phyloP scores from a whole-genome alignment of 1,140 invertebrate species.

The Contarinia nasturtii region DNA sequence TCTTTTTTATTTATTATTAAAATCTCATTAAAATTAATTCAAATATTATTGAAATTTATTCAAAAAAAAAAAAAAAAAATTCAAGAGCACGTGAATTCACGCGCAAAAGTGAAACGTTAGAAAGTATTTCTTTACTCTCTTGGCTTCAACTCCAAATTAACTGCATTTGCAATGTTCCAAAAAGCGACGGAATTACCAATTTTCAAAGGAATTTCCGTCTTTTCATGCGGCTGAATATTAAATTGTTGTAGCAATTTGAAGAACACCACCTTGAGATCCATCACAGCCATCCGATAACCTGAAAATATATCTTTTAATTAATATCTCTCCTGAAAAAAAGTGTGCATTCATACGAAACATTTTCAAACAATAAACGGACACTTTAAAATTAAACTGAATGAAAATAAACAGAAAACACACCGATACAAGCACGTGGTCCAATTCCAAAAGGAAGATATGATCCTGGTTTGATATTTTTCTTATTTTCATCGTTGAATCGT shows the following conservation, averaged over 20 bases:
- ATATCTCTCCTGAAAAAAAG: not conserved
- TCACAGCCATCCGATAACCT: constrained; percentile 29
- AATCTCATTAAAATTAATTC: no score
- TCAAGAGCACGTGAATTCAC: no score
- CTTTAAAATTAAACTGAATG: no score
- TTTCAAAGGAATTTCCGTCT: constrained; percentile 5
- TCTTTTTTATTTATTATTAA: no score
- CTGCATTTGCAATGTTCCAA: constrained; percentile 5
- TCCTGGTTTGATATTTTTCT: constrained; percentile 9
- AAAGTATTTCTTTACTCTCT: not conserved
- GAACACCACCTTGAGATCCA: constrained; percentile 32
- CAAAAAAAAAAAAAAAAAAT: no score
- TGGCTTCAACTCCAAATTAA: constrained; percentile 7
- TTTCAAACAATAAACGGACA: no score
- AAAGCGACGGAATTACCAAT: constrained; percentile 1
- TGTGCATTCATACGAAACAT: not conserved
- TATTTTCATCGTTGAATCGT: constrained; percentile 23
- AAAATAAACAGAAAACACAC: no score
- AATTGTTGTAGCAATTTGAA: constrained; percentile 11
- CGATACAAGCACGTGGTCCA: constrained; percentile 25
- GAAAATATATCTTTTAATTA: not conserved
- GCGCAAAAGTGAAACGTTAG: no score
- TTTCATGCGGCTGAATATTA: not conserved
- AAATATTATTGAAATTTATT: no score
- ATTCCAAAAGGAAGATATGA: constrained; percentile 32